Conservation (phyloP, 2,113 vertebrate genomes). For the Pangasianodon gigas region DNA sequence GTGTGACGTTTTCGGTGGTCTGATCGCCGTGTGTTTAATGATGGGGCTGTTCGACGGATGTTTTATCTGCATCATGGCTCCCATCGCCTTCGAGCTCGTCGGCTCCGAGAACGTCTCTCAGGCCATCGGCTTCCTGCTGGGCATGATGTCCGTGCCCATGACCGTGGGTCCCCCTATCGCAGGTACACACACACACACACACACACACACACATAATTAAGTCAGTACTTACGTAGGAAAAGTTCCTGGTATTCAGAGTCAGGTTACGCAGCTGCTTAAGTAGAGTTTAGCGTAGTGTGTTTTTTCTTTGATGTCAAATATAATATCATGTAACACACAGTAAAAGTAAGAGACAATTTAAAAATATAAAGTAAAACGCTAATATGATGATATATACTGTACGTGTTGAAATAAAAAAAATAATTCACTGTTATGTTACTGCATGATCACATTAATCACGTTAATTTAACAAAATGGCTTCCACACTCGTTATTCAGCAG, state of each 20-base stretch:
- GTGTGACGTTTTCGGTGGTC: conserved; percentile 81
- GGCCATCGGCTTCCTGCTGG: conserved; percentile 94
- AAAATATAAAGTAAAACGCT: too few species aligned
- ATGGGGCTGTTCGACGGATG: conserved; percentile 98
- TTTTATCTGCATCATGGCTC: conserved; percentile 98
- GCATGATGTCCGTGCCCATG: conserved; percentile 96
- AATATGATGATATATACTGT: too few species aligned
- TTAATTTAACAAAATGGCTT: neutral
- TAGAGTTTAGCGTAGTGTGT: neutral
- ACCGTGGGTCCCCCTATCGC: conserved; percentile 92
- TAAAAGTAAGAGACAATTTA: too few species aligned
- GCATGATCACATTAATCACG: too few species aligned
- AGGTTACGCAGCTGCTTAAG: too few species aligned
- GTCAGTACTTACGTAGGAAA: neutral
- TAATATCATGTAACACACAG: too few species aligned
- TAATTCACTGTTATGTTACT: too few species aligned
- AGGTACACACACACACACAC: conserved; percentile 73
- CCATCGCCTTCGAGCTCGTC: conserved; percentile 94
- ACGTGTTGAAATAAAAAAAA: too few species aligned
- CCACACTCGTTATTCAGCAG: neutral
- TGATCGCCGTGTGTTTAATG: conserved; percentile 91
- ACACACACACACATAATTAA: neutral
- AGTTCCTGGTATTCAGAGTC: neutral
- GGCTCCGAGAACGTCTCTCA: conserved; percentile 88
- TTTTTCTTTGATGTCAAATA: too few species aligned